Evolutionary conservation across 2,113 vertebrate genomes (phyloP).

Genomic region (Gambusia holbrooki): DNA sequence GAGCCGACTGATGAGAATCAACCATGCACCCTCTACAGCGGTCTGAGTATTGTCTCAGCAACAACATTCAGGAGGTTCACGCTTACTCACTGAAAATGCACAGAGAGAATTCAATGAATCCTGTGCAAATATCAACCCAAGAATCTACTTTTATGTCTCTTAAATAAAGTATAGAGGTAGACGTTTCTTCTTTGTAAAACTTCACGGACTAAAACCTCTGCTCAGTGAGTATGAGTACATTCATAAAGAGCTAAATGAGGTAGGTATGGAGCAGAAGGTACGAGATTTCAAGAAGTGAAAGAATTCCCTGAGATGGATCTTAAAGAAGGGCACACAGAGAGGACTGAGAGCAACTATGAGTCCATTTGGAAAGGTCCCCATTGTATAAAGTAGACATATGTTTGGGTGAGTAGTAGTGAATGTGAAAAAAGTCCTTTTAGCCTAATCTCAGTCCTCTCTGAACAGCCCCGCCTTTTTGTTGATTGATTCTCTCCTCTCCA

Average conservation of each 20-base stretch:
- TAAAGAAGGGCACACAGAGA: constrained; percentile 56
- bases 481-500: constrained; percentile 69
- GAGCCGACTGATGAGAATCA: constrained; percentile 46
- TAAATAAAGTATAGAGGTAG: constrained; percentile 85
- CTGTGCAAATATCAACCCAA: constrained; percentile 77
- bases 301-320: constrained; percentile 94
- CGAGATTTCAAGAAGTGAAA: constrained; percentile 83
- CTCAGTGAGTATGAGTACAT: constrained; percentile 90
- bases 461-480: constrained; percentile 56
- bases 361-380: constrained; percentile 62
- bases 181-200: constrained; percentile 83
- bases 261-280: constrained; percentile 91
- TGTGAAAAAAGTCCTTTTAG: constrained; percentile 36
- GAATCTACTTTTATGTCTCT: constrained; percentile 70
- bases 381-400: constrained; percentile 49
- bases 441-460: constrained; percentile 56
- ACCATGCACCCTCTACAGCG: constrained; percentile 68
- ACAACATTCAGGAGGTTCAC: constrained; percentile 78
- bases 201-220: constrained; percentile 95
- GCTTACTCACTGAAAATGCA: constrained; percentile 69
- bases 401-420: constrained; percentile 35
- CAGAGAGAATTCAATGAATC: constrained; percentile 75
- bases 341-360: constrained; percentile 51
- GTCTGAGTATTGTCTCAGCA: constrained; percentile 76
- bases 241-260: constrained; percentile 98